Evolutionary conservation across 2,797 vertebrate species (phyloP), one percentile per base, ranked within the genome.

Genomic region (Sorex maritimensis): DNA sequence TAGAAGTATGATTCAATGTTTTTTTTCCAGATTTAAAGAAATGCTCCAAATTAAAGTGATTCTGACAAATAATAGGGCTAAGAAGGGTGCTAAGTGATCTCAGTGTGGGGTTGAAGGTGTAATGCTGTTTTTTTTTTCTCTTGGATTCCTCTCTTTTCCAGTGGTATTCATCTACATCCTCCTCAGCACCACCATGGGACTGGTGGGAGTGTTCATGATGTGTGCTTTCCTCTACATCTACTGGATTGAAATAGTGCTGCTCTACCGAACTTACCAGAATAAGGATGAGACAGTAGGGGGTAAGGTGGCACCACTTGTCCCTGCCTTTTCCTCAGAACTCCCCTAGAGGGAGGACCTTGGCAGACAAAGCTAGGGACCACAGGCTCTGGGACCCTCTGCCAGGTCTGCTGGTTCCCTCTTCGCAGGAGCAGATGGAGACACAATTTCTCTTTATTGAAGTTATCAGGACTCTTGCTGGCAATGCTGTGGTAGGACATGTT

Each of bases 241-340:
- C 96, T 98, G 99, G 98, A 97, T 99, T 88, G 99, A 99, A 97
- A 94, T 99, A 55, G 93, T 98, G 87, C 96, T 99, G 26, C 96
- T 99, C 58, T 99, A 97, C 97, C 98, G 98, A 95, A 98, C 97
- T 92, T 98, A 97, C 92, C 78, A 98, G 81, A 97, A 91, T 86
- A 96, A 95, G 92, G 97, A 94, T 0, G 95, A 98, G 94, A 97
- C 95, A 0, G 72, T 94, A 0, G 94, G 90, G 84, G 98, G 98
- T 99, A 97, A 98, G 98, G 90, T 1, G 23, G 4, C 30, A n/a
- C n/a, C 4, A 2, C 17, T 11, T 19, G 24, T 6, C 58, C 46
- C 72, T 41, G 38, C 11, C 28, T 23, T 17, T 75, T 41, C 58
- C 34, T 79, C 3, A 0, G 15, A 49, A 28, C 38, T 23, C 44